Evolutionary conservation across 2,888 invertebrate species (phyloP), one percentile per base, ranked within the genome.

Genomic region (Ormyrus pomaceus): DNA sequence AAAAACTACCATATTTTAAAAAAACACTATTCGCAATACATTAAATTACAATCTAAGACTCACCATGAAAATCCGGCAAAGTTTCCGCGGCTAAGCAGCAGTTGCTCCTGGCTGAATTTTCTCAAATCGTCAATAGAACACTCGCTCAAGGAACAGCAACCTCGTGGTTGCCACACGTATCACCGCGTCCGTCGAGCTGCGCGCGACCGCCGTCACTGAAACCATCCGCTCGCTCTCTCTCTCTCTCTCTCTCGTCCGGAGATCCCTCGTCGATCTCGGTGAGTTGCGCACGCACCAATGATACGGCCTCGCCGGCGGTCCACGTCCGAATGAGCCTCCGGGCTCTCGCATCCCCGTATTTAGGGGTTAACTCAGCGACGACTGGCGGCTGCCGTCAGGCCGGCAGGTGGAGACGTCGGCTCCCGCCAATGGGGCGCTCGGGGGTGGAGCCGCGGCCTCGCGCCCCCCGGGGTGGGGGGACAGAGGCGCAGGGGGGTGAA

Each of bases 281-380:
- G 46, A 51, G 65, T 19, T 34, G 64, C 61, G 69, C 65, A 72
- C 68, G 77, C 73, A 73, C 59, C 72, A 64, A 64, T 58, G 77
- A 72, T 34, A 62, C 82, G 81, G 82, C 84, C 82, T 84, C 83
- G 83, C 82, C 88, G 87, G 82, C 84, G 86, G 86, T 86, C 86
- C 88, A 86, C 87, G 89, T 88, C 89, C 86, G 89, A 90, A 87
- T 90, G 90, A 88, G 86, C 83, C n/a, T 80, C 83, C 84, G 84
- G 82, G 83, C 82, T 82, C 85, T 88, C 87, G 89, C 87, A 87
- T 84, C 87, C 83, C 83, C 82, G 87, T 90, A 89, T 90, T 89
- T 89, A 89, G 89, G 89, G 87, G 86, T 78, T 86, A 85, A 87
- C 83, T 83, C 83, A 78, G 81, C 83, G 82, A 78, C 61, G 45